A percentile compares a stretch with the other conserved stretches of the same genome.
Conservation (phyloP, 1,140 invertebrate genomes). For the Aricia agestis region DNA sequence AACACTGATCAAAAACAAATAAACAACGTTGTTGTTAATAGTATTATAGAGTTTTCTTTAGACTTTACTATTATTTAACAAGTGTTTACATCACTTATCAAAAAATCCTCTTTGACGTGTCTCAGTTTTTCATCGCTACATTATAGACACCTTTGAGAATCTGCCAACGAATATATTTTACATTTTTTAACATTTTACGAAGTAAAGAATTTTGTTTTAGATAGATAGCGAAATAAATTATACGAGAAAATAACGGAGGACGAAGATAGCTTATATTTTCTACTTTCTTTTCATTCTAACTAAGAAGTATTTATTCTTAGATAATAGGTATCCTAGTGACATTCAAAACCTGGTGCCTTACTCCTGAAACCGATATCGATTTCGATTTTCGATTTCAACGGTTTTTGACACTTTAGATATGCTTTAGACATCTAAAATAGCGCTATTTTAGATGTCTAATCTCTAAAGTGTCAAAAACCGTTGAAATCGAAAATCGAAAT, state of each 20-base stretch:
- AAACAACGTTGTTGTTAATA: not conserved
- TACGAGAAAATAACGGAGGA: not conserved
- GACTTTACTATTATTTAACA: constrained; percentile 25
- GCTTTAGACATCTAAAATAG: too few relatives aligned
- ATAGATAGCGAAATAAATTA: not conserved
- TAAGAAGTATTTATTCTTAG: too few relatives aligned
- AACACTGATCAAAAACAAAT: too few relatives aligned
- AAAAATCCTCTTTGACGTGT: constrained; percentile 6
- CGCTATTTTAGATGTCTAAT: too few relatives aligned
- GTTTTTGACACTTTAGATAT: too few relatives aligned
- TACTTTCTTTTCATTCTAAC: not conserved
- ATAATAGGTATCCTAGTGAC: too few relatives aligned
- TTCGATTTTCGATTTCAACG: too few relatives aligned
- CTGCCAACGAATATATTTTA: constrained; percentile 8
- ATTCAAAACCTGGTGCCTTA: too few relatives aligned
- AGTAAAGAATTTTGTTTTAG: not conserved
- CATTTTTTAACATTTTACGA: not conserved
- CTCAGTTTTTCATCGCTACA: constrained; percentile 2
- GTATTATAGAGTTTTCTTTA: constrained; percentile 17
- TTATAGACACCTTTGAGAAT: constrained; percentile 11
- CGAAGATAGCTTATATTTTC: not conserved
- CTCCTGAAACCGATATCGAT: too few relatives aligned
- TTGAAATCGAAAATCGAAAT: too few relatives aligned
- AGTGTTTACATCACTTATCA: constrained; percentile 30
- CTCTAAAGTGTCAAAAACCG: too few relatives aligned